Percentiles rank a stretch among this genome's conserved stretches.
phyloP scores from a whole-genome alignment of 2,888 invertebrate species.

The Acronicta aceris region DNA sequence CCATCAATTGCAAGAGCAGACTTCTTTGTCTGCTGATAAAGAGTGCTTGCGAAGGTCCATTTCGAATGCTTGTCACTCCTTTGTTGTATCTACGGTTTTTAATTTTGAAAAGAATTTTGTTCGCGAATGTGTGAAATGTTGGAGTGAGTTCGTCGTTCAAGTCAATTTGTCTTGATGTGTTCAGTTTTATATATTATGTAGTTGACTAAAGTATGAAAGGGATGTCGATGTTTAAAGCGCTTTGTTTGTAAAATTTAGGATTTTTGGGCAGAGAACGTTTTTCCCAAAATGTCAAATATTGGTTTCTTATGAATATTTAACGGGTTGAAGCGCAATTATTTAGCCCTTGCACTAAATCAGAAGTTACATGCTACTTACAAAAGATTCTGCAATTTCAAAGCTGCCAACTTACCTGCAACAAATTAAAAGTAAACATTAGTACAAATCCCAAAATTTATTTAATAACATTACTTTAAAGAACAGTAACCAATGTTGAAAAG shows the following conservation, averaged over 20 bases:
- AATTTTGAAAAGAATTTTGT: conserved; percentile 49
- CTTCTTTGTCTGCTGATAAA: conserved; percentile 67
- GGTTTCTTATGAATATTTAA: no score
- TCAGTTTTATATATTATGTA: neutral
- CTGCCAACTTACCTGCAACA: conserved; percentile 40
- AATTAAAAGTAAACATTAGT: conserved; percentile 14
- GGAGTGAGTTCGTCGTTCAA: conserved; percentile 19
- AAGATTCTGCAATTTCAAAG: no score
- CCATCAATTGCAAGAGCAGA: conserved; percentile 71
- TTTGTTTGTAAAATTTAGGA: no score
- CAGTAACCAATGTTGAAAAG: neutral
- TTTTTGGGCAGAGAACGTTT: no score
- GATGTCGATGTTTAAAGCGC: neutral
- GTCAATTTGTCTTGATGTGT: conserved; percentile 18
- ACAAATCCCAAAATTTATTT: neutral
- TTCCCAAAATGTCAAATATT: no score
- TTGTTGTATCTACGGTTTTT: conserved; percentile 53
- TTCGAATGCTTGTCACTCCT: conserved; percentile 58
- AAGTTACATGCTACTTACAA: no score
- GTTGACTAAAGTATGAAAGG: neutral
- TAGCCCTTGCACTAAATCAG: no score
- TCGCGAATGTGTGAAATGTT: conserved; percentile 17
- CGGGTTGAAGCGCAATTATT: no score
- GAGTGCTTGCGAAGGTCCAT: conserved; percentile 59
- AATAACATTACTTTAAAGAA: neutral